A percentile compares a stretch with the other conserved stretches of the same genome.
These are phyloP conservation scores for Crocodylus rhombifer DNA, from an alignment of 2,797 vertebrate species.

Conservation along the genomic window DNA sequence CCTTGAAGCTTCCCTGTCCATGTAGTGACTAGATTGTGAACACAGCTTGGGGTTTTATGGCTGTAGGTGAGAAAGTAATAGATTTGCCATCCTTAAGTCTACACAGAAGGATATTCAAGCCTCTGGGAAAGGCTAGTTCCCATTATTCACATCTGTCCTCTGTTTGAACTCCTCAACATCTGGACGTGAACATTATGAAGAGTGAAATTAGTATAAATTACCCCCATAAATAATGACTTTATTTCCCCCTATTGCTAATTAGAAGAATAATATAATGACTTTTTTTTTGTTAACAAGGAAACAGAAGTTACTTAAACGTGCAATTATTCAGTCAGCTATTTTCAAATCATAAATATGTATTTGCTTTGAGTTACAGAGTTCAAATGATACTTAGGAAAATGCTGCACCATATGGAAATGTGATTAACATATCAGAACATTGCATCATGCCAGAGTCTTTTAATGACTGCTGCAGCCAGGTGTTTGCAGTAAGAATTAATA, in stretches of 20 bases:
- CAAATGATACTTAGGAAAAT: slow-evolving; percentile 39
- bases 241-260: slow-evolving; percentile 73
- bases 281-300: slow-evolving; percentile 52
- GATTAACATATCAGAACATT: slow-evolving; percentile 48
- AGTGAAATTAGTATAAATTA: slow-evolving; percentile 47
- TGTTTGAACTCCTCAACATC: neutral
- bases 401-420: slow-evolving; percentile 34
- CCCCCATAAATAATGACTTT: slow-evolving; percentile 70
- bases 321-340: slow-evolving; percentile 75
- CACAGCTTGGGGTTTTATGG: neutral
- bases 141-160: neutral
- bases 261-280: slow-evolving; percentile 66
- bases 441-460: slow-evolving; percentile 5
- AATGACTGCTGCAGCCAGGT: slow-evolving; percentile 30
- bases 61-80: neutral
- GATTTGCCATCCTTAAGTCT: neutral
- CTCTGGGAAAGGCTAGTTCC: neutral
- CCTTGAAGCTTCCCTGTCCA: neutral
- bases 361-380: slow-evolving; percentile 51
- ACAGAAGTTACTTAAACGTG: slow-evolving; percentile 72
- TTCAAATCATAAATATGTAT: slow-evolving; percentile 72
- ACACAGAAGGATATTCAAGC: neutral
- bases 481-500: slow-evolving; percentile 10
- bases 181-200: rapidly evolving
- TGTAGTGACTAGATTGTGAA: neutral